Evolutionary conservation across 2,113 vertebrate genomes (phyloP).

Genomic region (Riparia riparia): DNA sequence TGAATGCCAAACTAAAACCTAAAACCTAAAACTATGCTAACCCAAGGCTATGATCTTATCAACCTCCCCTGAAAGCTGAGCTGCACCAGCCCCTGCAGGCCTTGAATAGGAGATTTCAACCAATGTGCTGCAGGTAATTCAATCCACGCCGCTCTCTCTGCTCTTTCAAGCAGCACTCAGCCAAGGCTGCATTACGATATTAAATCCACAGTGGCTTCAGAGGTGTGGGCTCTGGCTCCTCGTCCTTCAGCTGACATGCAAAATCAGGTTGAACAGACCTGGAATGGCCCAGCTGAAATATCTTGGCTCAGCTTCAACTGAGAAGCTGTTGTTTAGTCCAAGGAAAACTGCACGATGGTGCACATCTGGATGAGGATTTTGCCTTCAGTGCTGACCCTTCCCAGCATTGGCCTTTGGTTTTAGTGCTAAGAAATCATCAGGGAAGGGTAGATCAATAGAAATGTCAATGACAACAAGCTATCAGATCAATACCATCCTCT

Average conservation of each 20-base stretch:
- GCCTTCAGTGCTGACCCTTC: neutral
- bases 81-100: neutral
- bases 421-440: neutral
- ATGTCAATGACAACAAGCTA: neutral
- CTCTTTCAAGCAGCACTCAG: neutral
- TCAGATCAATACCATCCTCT: neutral
- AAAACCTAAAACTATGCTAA: constrained; percentile 13
- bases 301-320: neutral
- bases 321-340: neutral
- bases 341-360: neutral
- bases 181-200: constrained; percentile 50
- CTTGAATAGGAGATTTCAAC: neutral
- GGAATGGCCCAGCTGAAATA: neutral
- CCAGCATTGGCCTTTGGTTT: neutral
- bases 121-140: constrained; percentile 46
- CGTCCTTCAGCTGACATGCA: constrained; percentile 24
- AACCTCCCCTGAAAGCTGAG: constrained; percentile 9
- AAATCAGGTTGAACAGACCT: constrained; percentile 24
- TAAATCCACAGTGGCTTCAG: constrained; percentile 4
- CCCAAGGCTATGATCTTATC: constrained; percentile 8
- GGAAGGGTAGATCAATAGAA: neutral
- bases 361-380: neutral
- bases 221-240: constrained; percentile 41
- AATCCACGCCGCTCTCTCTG: neutral
- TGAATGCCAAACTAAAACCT: constrained; percentile 47